Percentiles rank a stretch among this genome's conserved stretches.
phyloP scores from a whole-genome alignment of 2,113 vertebrate species.

The Prietella phreatophila region DNA sequence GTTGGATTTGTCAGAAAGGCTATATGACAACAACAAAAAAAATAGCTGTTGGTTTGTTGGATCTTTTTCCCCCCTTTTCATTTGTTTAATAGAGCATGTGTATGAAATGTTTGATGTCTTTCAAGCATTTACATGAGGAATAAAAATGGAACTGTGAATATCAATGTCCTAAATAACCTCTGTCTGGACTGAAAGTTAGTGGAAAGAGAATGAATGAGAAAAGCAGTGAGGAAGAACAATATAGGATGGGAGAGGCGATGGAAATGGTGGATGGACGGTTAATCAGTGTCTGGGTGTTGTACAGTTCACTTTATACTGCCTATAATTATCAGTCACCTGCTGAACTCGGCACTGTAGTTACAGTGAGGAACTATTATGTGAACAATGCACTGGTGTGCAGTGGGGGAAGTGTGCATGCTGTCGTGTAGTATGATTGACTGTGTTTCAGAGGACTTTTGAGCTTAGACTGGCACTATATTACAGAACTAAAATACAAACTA shows the following conservation, averaged over 20 bases:
- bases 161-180: not conserved
- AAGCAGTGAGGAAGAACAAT: not conserved
- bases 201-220: not conserved
- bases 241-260: not conserved
- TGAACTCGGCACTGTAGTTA: constrained; percentile 4
- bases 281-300: constrained; percentile 14
- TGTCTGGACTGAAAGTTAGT: not conserved
- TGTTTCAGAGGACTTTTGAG: not conserved
- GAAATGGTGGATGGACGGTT: not conserved
- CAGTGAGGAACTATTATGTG: constrained; percentile 45
- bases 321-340: constrained; percentile 62
- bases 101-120: not conserved
- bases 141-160: not conserved
- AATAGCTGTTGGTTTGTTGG: constrained; percentile 1
- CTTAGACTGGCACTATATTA: not conserved
- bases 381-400: constrained; percentile 37
- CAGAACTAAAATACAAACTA: not conserved
- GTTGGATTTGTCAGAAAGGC: not conserved
- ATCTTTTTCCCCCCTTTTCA: not conserved
- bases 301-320: constrained; percentile 55
- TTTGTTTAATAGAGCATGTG: not conserved
- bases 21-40: not conserved
- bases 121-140: not conserved
- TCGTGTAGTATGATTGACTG: not conserved
- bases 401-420: not conserved